Evolutionary conservation across 2,113 vertebrate genomes (phyloP), one percentile per base, ranked within the genome.

Genomic region (Brienomyrus brachyistius): DNA sequence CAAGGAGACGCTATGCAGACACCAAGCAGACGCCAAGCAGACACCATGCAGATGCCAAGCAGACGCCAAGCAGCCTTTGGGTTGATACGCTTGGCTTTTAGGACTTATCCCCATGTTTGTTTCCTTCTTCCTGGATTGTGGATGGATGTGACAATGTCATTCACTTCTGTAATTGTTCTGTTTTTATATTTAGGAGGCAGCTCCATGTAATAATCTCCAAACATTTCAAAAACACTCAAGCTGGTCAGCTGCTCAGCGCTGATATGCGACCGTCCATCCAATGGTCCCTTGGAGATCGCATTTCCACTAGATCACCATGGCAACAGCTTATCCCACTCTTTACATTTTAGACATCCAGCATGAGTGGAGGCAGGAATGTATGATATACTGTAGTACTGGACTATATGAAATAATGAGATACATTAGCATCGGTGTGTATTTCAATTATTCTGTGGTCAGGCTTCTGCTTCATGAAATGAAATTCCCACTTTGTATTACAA

Each of bases 231-330:
- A 43, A 13, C 7, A 77, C 15, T 35, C 15, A 17, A 35, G 35
- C 35, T 15, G 70, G 70, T 77, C 70, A 77, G 70, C 70, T 77
- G 31, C 31, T 40, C 70, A 77, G 70, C 2, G 7, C 66, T 31
- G 40, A 45, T 35, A 56, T 35, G 7, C 54, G 23, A 85, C 84
- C 10, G 11, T 45, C 51, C n/a, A 88, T 89, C 88, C 80, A 62
- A 89, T 90, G 91, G 90, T 84, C 90, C 91, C 89, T 87, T 56
- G 89, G 52, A 92, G 62, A 90, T 90, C 88, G 47, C 35, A 87
- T 89, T 83, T 87, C 89, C 90, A 90, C 91, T 90, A 86, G 56
- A 90, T 91, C 91, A 88, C 91, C 89, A 92, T 92, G 90, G 92
- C 90, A 92, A 92, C 92, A n/a, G 82, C 82, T 43, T 50, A n/a